Base-by-base conservation (phyloP, 2,113 vertebrate species). In the Clinocottus analis region DNA sequence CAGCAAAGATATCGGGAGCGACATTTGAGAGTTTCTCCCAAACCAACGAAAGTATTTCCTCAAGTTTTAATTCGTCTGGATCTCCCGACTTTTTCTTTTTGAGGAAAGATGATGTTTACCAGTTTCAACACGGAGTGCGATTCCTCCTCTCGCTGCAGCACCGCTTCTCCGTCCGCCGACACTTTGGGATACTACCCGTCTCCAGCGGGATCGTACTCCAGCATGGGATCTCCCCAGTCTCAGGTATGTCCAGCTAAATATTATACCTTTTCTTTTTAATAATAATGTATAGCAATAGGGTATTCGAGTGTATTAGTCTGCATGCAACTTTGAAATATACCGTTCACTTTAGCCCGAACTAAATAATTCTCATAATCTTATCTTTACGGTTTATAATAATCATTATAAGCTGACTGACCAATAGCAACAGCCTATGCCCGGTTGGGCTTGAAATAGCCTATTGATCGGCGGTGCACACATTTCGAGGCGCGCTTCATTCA, bases 111-210 rank as follows among this genome's bases (percentile, higher is more conserved):
- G 96, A 98, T 99, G 98, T 98, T 96, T 85, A 96, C 95, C 43
- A 91, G 89, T 80, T 97, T 98, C 89, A 91, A 94, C 85, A 86
- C 96, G 64, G 98, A 99, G 49, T 96, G 97, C 88, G 98, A 98
- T 84, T 88, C 96, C 1, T 97, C 97, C 68, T 99, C 97, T 33
- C 97, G 97, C 88, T 99, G 97, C 94, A 99, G 97, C 93, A 98
- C 96, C 77, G 97, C 97, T 70, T 98, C 97, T 29, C 97, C 96
- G 14, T 95, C 95, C 14, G 95, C 93, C 59, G 97, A 98, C 84
- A 97, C 90, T 25, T 87, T 95, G 49, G 94, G 94, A 58, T 98
- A 97, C 72, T 97, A 95, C 64, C 95, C 95, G 0, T 98, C 97
- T 1, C 92, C 94, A 7, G 96, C 96, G 0, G 96, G 96, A 64